phyloP scores from a whole-genome alignment of 53 echinoderm and acorn worm genomes.

The Glandiceps talaboti region DNA sequence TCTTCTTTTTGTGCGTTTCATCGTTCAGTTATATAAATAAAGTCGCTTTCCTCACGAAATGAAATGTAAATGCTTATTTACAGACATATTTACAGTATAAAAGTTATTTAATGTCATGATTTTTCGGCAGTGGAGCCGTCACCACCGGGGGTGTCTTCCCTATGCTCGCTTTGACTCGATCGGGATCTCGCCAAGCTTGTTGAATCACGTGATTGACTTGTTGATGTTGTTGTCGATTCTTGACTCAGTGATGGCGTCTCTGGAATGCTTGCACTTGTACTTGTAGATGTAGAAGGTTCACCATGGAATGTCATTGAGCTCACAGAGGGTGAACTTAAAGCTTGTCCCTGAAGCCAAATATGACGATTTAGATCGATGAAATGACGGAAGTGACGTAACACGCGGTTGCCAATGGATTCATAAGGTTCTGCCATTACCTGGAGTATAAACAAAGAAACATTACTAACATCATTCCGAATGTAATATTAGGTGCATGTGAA shows the following conservation, averaged over 20 bases:
- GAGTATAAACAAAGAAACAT: too few species aligned
- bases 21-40: too few species aligned
- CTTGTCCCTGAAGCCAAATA: slow-evolving; percentile 77
- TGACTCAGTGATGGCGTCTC: not conserved
- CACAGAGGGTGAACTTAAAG: slow-evolving; percentile 41
- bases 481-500: too few species aligned
- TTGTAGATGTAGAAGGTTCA: not conserved
- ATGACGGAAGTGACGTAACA: slow-evolving; percentile 91
- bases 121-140: too few species aligned
- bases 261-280: not conserved
- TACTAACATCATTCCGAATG: too few species aligned
- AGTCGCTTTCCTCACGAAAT: too few species aligned
- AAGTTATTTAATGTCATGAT: too few species aligned
- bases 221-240: not conserved
- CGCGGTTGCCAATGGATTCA: slow-evolving; percentile 88
- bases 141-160: not conserved
- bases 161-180: not conserved
- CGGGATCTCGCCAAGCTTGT: not conserved
- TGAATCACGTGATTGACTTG: not conserved
- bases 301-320: slow-evolving; percentile 29
- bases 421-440: slow-evolving; percentile 97
- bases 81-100: too few species aligned
- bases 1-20: too few species aligned
- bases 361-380: slow-evolving; percentile 86
- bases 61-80: too few species aligned